A percentile compares a stretch with the other conserved stretches of the same genome.
Evolutionary conservation across 2,888 invertebrate species (phyloP).

Genomic region (Tachina grossa): DNA sequence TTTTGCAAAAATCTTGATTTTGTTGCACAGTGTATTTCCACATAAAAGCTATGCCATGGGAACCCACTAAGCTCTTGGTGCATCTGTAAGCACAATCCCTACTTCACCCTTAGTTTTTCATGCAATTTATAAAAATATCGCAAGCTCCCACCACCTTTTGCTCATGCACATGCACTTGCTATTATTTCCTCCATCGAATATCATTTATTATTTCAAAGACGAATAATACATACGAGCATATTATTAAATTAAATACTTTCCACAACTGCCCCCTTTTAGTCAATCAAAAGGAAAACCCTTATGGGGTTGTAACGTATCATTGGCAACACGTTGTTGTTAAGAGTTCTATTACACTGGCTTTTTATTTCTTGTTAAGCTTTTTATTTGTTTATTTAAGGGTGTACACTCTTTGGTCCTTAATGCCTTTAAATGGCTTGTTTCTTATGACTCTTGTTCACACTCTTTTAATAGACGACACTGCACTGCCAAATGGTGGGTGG

Average conservation of each 20-base stretch:
- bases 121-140: no score
- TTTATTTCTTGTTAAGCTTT: constrained; percentile 23
- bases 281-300: constrained; percentile 11
- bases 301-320: constrained; percentile 50
- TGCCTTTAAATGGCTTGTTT: constrained; percentile 42
- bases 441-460: constrained; percentile 63
- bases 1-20: no score
- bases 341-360: constrained; percentile 2
- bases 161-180: background rate
- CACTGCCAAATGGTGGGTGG: constrained; percentile 58
- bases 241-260: background rate
- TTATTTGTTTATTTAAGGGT: constrained; percentile 54
- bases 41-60: no score
- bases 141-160: background rate
- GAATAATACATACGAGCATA: background rate
- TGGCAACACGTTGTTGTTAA: constrained; percentile 49
- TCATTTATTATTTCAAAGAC: background rate
- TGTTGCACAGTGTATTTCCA: no score
- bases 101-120: no score
- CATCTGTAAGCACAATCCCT: no score
- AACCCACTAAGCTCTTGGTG: no score
- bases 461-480: constrained; percentile 21
- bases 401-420: constrained; percentile 41
- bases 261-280: background rate
- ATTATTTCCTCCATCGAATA: constrained; percentile 1